Conservation (phyloP, 2,888 invertebrate species). For the Eilema sororculum region DNA sequence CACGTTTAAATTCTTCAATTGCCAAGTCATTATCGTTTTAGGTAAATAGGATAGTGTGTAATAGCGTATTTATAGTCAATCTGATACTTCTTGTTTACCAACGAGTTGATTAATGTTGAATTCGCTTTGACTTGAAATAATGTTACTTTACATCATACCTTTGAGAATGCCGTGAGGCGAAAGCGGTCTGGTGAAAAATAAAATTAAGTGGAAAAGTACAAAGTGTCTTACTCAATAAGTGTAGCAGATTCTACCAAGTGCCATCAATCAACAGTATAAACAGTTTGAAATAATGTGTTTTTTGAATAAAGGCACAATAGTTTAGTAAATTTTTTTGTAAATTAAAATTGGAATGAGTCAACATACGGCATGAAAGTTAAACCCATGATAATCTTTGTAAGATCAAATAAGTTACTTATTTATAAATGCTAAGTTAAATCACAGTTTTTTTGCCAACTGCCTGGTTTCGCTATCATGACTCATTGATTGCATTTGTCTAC, state of each 20-base stretch:
- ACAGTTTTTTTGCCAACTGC: background rate
- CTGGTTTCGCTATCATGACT: background rate
- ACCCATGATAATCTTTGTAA: too few species aligned
- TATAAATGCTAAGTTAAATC: background rate
- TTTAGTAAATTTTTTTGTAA: background rate
- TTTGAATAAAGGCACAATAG: background rate
- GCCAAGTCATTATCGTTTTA: constrained; percentile 29
- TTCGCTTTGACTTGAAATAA: background rate
- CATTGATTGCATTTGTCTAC: background rate
- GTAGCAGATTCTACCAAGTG: too few species aligned
- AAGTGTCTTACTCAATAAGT: too few species aligned
- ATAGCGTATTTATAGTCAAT: constrained; percentile 17
- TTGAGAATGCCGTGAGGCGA: too few species aligned
- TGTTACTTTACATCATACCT: too few species aligned
- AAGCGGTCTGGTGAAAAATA: too few species aligned
- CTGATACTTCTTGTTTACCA: background rate
- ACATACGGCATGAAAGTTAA: background rate
- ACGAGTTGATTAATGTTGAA: background rate
- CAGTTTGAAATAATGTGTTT: too few species aligned
- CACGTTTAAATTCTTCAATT: constrained; percentile 30
- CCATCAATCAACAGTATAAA: too few species aligned
- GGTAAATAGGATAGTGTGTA: constrained; percentile 27
- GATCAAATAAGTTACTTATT: background rate
- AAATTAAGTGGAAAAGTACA: too few species aligned
- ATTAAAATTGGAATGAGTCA: background rate